A percentile compares a stretch with the other conserved stretches of the same genome.
Evolutionary conservation across 2,797 vertebrate species (phyloP).

Genomic region (Telmatherina bonti): DNA sequence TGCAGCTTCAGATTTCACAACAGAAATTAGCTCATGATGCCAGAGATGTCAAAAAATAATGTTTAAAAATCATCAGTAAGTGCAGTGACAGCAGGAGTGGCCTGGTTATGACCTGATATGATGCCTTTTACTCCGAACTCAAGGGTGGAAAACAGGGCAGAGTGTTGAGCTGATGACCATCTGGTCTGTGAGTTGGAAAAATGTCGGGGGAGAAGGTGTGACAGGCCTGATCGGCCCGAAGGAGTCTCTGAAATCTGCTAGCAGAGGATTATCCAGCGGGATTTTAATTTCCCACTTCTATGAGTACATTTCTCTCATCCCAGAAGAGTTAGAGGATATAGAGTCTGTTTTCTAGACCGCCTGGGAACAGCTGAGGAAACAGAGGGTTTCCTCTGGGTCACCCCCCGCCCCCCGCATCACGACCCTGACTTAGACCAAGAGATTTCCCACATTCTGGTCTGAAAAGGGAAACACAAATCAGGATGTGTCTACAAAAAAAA

Average conservation of each 20-base stretch:
- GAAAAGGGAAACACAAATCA: background rate
- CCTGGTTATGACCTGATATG: background rate
- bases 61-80: no score
- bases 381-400: no score
- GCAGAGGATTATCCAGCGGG: background rate
- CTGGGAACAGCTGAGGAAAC: background rate
- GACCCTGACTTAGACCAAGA: background rate
- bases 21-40: no score
- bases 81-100: no score
- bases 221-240: background rate
- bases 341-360: background rate
- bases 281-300: background rate
- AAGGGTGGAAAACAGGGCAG: background rate
- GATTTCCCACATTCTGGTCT: background rate
- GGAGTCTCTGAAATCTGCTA: background rate
- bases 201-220: background rate
- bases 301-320: background rate
- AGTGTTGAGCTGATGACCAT: background rate
- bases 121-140: background rate
- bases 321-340: background rate
- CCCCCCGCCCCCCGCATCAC: background rate
- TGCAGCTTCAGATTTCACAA: background rate
- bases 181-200: background rate
- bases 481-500: background rate
- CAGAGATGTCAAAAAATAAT: no score